Conservation (phyloP, 2,113 vertebrate genomes). For the Indicator maculatus region DNA sequence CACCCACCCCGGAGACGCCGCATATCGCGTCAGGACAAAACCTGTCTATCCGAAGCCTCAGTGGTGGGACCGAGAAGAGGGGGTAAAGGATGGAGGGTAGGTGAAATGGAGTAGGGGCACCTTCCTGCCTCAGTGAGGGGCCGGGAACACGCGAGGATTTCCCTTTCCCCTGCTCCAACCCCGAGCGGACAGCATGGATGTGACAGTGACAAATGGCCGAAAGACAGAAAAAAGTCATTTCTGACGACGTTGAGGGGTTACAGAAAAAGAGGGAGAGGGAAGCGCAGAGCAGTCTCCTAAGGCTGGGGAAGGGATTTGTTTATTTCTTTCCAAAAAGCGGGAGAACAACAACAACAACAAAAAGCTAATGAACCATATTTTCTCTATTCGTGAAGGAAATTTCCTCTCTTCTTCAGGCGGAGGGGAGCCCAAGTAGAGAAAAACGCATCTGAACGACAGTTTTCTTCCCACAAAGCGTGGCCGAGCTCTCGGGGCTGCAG, state of each 20-base stretch:
- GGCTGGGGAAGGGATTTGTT: not conserved
- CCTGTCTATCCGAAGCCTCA: not conserved
- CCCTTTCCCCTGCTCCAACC: constrained; percentile 27
- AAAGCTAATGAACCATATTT: not conserved
- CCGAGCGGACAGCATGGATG: constrained; percentile 62
- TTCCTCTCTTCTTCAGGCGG: not conserved
- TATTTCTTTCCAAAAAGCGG: not conserved
- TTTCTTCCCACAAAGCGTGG: not conserved
- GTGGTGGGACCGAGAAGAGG: not conserved
- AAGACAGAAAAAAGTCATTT: constrained; percentile 79
- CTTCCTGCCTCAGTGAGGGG: no score
- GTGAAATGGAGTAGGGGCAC: not conserved
- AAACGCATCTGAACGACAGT: accelerated
- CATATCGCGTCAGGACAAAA: not conserved
- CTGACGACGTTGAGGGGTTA: constrained; percentile 75
- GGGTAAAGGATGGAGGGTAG: no score
- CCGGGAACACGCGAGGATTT: not conserved
- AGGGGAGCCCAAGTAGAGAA: not conserved
- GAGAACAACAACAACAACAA: no score
- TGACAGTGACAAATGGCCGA: constrained; percentile 83
- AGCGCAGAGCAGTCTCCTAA: not conserved
- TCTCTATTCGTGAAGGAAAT: not conserved
- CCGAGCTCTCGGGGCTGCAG: not conserved
- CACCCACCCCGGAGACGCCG: accelerated
- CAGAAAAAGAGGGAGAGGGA: constrained; percentile 3